These are phyloP conservation scores for Emydoidea blandingii DNA, from an alignment of 2,797 vertebrate genomes.

Conservation along the genomic window DNA sequence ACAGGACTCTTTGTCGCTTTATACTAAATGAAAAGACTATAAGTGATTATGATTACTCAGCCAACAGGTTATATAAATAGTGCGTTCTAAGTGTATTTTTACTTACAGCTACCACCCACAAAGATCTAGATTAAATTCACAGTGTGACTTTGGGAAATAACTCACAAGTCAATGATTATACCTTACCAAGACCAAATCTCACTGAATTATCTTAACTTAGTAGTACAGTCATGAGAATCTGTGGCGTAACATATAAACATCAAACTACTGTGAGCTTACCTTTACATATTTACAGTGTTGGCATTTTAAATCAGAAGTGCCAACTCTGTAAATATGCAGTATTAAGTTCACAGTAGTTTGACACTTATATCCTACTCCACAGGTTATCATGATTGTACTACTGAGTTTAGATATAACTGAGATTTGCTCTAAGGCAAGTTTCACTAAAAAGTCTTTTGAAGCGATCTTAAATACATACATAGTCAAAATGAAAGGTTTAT, in stretches of 20 bases:
- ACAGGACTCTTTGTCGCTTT: too few relatives aligned
- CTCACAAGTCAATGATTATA: background rate
- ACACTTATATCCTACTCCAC: background rate
- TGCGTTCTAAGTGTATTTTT: background rate
- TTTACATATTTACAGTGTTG: background rate
- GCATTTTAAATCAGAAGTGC: background rate
- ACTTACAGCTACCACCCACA: background rate
- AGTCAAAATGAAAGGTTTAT: constrained; percentile 39
- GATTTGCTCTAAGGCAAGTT: constrained; percentile 47
- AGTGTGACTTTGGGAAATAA: background rate
- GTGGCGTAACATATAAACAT: background rate
- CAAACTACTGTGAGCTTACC: background rate
- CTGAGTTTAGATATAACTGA: constrained; percentile 18
- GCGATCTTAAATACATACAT: constrained; percentile 27
- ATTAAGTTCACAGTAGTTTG: constrained; percentile 19
- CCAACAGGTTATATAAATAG: background rate
- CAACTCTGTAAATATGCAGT: background rate
- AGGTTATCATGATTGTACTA: constrained; percentile 2
- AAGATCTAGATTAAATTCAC: constrained; percentile 4
- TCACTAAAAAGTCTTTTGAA: constrained; percentile 41
- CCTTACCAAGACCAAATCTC: constrained; percentile 21
- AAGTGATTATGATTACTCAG: background rate
- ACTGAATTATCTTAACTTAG: background rate
- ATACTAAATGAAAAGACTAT: background rate
- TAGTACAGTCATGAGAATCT: background rate